A percentile compares a stretch with the other conserved stretches of the same genome.
Evolutionary conservation across 2,888 invertebrate species (phyloP).

Genomic region (Selenia dentaria): DNA sequence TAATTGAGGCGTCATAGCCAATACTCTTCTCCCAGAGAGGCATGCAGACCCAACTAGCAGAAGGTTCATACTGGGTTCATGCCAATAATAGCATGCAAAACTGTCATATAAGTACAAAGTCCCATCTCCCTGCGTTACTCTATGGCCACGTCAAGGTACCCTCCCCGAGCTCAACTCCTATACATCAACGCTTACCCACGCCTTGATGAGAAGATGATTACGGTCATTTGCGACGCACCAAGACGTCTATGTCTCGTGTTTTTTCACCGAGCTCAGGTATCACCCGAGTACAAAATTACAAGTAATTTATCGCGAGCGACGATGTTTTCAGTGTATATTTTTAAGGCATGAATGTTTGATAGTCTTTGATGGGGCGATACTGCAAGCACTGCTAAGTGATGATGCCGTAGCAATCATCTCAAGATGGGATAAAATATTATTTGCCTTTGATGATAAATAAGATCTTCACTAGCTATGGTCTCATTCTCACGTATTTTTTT

Average conservation of each 20-base stretch:
- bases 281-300: slow-evolving; percentile 81
- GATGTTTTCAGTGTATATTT: slow-evolving; percentile 52
- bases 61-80: too few species aligned
- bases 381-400: slow-evolving; percentile 6
- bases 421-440: slow-evolving; percentile 1
- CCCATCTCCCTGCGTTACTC: slow-evolving; percentile 17
- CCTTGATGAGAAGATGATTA: slow-evolving; percentile 84
- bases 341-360: slow-evolving; percentile 45
- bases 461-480: too few species aligned
- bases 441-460: neutral
- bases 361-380: slow-evolving; percentile 34
- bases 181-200: slow-evolving; percentile 81
- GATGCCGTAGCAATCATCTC: slow-evolving; percentile 1
- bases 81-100: too few species aligned
- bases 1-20: too few species aligned
- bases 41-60: too few species aligned
- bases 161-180: slow-evolving; percentile 63
- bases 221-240: slow-evolving; percentile 84
- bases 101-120: too few species aligned
- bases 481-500: too few species aligned
- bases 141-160: slow-evolving; percentile 37
- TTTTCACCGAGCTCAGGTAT: slow-evolving; percentile 83
- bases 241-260: slow-evolving; percentile 84
- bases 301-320: slow-evolving; percentile 78
- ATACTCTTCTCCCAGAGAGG: too few species aligned